Evolutionary conservation across 2,888 invertebrate genomes (phyloP), one percentile per base, ranked within the genome.

Genomic region (Hirtodrosophila confusa): DNA sequence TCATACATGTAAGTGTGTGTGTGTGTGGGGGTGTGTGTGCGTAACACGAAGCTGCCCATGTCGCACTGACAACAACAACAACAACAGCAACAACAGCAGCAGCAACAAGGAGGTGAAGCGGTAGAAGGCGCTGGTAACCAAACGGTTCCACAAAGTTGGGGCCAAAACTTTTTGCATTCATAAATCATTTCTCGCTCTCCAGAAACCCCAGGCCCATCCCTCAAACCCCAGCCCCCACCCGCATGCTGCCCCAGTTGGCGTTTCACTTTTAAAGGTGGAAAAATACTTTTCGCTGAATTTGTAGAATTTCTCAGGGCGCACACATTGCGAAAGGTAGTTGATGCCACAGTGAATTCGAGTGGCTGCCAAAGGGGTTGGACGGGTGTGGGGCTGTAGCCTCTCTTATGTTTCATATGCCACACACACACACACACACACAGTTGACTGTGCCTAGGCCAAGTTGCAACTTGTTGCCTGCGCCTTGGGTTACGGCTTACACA

Each of bases 211-310:
- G 5, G 33, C n/a, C 3, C 27, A 27, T 4, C 8, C 3, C 8
- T 0, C 31, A 8, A 10, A 3, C 44, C 27, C 12, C 17, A 10
- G 23, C 12, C 35, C 17, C n/a, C 9, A 8, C 2, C 12, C 24
- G 11, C 10, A 27, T 50, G 33, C 35, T 11, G 17, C 43, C 36
- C 50, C 31, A 27, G 27, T 6, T 54, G 35, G 35, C 44, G 43
- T 54, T 41, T 40, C 77, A 56, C 43, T 73, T 84, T 88, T 83
- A 78, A 86, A 84, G 84, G 84, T 86, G 85, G 67, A 84, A 84
- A 80, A 82, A 88, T 86, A 84, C 79, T 84, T 84, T 84, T 86
- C 88, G 84, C 84, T 84, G 84, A 84, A 88, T 84, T 86, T 79
- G 84, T 84, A 88, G 78, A 88, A 84, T 69, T 86, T 54, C 56